Percentiles rank a stretch among this genome's conserved stretches.
phyloP scores from a whole-genome alignment of 2,797 vertebrate species.

The Mionectes olivaceus region DNA sequence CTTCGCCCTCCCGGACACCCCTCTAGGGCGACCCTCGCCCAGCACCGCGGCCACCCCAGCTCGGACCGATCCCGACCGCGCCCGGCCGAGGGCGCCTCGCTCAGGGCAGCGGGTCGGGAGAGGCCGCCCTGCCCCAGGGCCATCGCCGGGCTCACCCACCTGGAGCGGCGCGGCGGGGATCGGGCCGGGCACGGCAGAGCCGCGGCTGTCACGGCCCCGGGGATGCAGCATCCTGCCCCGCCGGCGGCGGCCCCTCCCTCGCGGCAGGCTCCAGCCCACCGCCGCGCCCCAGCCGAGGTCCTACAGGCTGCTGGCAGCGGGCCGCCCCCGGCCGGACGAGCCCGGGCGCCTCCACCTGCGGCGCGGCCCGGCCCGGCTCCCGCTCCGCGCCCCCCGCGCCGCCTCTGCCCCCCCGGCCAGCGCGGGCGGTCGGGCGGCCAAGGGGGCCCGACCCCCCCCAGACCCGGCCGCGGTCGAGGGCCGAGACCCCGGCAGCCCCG shows the following conservation, averaged over 20 bases:
- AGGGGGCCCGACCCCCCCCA: neutral
- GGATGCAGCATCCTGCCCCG: slow-evolving; percentile 61
- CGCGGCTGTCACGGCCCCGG: slow-evolving; percentile 46
- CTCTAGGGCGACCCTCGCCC: neutral
- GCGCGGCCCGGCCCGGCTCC: neutral
- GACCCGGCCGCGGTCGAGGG: neutral
- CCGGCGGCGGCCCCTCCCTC: slow-evolving; percentile 60
- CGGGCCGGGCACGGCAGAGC: neutral
- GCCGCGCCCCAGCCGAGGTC: slow-evolving; percentile 37
- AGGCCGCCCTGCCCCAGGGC: neutral
- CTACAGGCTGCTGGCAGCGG: slow-evolving; percentile 57
- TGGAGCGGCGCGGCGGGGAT: neutral
- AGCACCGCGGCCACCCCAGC: neutral
- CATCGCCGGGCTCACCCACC: slow-evolving; percentile 37
- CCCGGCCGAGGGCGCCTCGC: neutral
- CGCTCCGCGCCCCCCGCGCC: neutral
- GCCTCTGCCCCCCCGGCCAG: neutral
- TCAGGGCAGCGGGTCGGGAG: neutral
- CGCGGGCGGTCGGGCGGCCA: neutral
- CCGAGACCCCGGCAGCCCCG: neutral
- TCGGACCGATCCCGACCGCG: too few relatives aligned
- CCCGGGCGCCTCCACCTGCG: slow-evolving; percentile 25
- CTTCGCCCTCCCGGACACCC: neutral
- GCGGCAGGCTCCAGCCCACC: slow-evolving; percentile 40
- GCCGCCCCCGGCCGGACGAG: slow-evolving; percentile 25